Evolutionary conservation across 2,888 invertebrate species (phyloP), one percentile per base, ranked within the genome.

Genomic region (Caenorhabditis sp.): DNA sequence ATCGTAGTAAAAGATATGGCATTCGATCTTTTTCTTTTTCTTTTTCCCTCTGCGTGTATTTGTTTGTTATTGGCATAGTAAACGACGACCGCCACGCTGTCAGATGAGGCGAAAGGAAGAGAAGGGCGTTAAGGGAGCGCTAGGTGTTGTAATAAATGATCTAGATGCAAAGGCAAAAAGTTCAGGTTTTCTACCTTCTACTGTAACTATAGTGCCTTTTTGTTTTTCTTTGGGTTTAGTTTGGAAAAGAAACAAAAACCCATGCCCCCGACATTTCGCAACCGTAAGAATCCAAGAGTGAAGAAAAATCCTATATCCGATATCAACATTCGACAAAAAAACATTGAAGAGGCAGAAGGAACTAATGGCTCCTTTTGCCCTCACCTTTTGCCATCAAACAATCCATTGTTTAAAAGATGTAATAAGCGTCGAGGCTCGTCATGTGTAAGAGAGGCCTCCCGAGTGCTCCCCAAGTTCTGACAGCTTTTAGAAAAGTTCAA

Each of bases 401-500:
- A 76, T 76, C 53, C 61, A 76, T 76, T 76, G 76, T 76, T 76
- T 61, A 61, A 76, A 76, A 76, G 76, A 76, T 76, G 76, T 76
- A 76, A 76, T 76, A 76, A 76, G 76, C 76, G 76, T 51, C 32
- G 58, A 40, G 58, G 60, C 74, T 67, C 44, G 53, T 76, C 76
- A 76, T 76, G 76, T 76, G 76, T 76, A 68, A 76, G 76, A 67
- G 53, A 76, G 67, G 67, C 67, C 50, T 51, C 58, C 56, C 47
- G 47, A 67, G 67, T 58, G 60, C 74, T 74, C 40, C 6, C 74
- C 74, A 67, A 74, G 47, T 67, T 74, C 65, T 76, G 76, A 76
- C 76, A 76, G 76, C 67, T 76, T 51, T 74, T 37, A 15, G 58
- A 67, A 74, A 76, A 76, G 76, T 76, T 76, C 67, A 67, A 58